These are phyloP conservation scores for Cyclophora albipunctata DNA, from an alignment of 2,888 invertebrate species.

Conservation along the genomic window DNA sequence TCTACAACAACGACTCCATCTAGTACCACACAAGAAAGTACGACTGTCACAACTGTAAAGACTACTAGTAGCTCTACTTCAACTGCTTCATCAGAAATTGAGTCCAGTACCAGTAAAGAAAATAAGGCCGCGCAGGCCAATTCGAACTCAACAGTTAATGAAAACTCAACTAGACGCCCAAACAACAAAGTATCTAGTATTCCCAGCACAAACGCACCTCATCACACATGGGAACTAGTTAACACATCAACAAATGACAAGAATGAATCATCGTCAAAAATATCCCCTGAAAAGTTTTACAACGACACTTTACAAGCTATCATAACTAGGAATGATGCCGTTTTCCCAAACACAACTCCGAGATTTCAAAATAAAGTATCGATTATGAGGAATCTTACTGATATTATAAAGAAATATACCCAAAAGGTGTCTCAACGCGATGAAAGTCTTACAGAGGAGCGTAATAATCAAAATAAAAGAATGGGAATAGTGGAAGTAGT, in stretches of 20 bases:
- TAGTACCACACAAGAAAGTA: slow-evolving; percentile 14
- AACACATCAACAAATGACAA: slow-evolving; percentile 65
- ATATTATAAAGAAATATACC: slow-evolving; percentile 78
- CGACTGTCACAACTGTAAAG: not conserved
- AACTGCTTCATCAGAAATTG: slow-evolving; percentile 16
- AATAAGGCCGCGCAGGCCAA: slow-evolving; percentile 16
- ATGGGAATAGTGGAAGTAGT: slow-evolving; percentile 65
- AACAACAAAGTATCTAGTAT: slow-evolving; percentile 68
- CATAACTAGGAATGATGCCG: slow-evolving; percentile 73
- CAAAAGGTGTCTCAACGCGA: slow-evolving; percentile 48
- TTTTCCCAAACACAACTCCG: slow-evolving; percentile 60
- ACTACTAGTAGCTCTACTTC: slow-evolving; percentile 22
- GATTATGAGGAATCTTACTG: slow-evolving; percentile 76
- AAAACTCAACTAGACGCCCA: slow-evolving; percentile 55
- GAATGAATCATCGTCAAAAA: slow-evolving; percentile 52
- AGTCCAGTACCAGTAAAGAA: slow-evolving; percentile 19
- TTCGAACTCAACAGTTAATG: slow-evolving; percentile 31
- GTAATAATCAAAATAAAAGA: slow-evolving; percentile 46
- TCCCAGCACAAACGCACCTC: slow-evolving; percentile 54
- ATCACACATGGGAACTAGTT: slow-evolving; percentile 76
- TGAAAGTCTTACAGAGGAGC: slow-evolving; percentile 33
- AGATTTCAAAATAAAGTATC: slow-evolving; percentile 60
- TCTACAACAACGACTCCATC: slow-evolving; percentile 19
- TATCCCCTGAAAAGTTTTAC: slow-evolving; percentile 71
- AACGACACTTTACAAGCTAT: slow-evolving; percentile 79